These are phyloP conservation scores for Callyntrura sp. DNA, from an alignment of 2,888 invertebrate genomes.

Conservation along the genomic window DNA sequence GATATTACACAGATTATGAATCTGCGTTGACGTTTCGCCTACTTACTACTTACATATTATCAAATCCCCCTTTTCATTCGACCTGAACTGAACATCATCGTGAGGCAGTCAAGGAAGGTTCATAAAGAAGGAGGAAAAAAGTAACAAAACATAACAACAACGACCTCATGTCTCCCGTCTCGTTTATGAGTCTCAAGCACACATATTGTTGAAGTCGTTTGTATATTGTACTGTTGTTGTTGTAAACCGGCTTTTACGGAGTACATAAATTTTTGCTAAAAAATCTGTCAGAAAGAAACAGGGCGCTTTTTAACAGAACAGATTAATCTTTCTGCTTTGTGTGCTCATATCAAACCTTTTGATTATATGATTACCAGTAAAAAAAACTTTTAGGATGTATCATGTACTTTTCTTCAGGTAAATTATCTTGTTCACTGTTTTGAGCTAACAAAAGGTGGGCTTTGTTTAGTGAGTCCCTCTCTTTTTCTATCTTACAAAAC, in stretches of 20 bases:
- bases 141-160: conserved; percentile 28
- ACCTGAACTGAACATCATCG: too few species aligned
- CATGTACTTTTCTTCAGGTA: conserved; percentile 27
- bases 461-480: background rate
- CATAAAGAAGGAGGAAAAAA: background rate
- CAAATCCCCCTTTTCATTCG: too few species aligned
- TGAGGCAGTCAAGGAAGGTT: background rate
- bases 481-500: background rate
- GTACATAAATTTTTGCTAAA: conserved; percentile 28
- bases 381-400: conserved; percentile 23
- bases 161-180: conserved; percentile 27
- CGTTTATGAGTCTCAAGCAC: conserved; percentile 15
- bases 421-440: conserved; percentile 40
- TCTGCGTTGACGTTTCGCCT: conserved; percentile 1
- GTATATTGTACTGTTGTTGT: background rate
- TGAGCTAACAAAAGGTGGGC: conserved; percentile 13
- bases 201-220: background rate
- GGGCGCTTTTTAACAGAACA: conserved; percentile 6
- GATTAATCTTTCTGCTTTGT: conserved; percentile 29
- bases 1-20: background rate
- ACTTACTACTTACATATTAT: background rate
- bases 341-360: conserved; percentile 13
- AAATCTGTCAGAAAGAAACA: conserved; percentile 56
- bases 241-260: conserved; percentile 34
- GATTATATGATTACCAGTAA: background rate